These are phyloP conservation scores for Emberiza fucata DNA, from an alignment of 2,113 vertebrate species.

Conservation along the genomic window DNA sequence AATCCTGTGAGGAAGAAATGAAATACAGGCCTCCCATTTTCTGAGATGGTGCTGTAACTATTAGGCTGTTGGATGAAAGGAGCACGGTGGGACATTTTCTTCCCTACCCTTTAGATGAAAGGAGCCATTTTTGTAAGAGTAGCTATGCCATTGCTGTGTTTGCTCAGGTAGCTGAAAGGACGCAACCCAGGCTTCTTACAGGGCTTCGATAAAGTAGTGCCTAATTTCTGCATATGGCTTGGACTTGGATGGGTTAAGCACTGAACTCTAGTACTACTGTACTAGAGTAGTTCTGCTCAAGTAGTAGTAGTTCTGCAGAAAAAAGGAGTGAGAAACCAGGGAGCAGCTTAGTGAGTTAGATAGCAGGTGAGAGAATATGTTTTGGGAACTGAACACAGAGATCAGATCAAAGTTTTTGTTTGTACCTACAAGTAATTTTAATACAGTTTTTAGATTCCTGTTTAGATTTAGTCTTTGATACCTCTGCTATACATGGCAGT, in stretches of 20 bases:
- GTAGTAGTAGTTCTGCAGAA: not conserved
- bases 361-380: not conserved
- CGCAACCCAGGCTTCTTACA: not conserved
- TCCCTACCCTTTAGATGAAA: not conserved
- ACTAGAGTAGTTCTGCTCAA: not conserved
- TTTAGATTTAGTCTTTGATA: not conserved
- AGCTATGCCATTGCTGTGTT: not conserved
- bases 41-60: not conserved
- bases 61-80: not conserved
- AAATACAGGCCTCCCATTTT: not conserved
- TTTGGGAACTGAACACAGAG: not conserved
- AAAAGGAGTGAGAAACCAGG: not conserved
- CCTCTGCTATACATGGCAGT: not conserved
- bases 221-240: not conserved
- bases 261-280: not conserved
- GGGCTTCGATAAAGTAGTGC: not conserved
- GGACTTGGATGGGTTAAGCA: not conserved
- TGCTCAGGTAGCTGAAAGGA: not conserved
- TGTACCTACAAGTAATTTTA: not conserved
- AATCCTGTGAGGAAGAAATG: not conserved
- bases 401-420: not conserved
- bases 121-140: not conserved
- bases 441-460: not conserved
- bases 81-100: not conserved
- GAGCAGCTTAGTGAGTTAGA: not conserved